Conservation (phyloP, 2,888 invertebrate species). For the Girardia tigrina region DNA sequence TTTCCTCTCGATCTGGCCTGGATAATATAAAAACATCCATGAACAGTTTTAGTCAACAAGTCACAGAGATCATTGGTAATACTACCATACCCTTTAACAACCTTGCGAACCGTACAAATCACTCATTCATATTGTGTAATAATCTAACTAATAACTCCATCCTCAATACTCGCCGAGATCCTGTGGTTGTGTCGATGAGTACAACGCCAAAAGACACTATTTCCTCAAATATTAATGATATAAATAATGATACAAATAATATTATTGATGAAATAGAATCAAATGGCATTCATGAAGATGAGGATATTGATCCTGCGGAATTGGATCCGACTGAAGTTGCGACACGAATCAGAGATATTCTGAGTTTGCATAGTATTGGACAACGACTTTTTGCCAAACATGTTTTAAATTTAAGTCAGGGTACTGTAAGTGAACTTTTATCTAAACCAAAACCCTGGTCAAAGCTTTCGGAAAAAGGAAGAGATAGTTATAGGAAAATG, state of each 20-base stretch:
- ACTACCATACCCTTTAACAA: not conserved
- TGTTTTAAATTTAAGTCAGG: slow-evolving; percentile 80
- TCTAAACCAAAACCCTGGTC: slow-evolving; percentile 99
- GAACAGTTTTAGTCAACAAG: slow-evolving; percentile 1
- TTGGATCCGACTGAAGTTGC: slow-evolving; percentile 84
- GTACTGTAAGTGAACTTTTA: slow-evolving; percentile 88
- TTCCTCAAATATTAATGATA: not conserved
- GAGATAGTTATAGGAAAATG: slow-evolving; percentile 98
- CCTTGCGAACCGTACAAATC: not conserved
- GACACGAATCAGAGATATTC: slow-evolving; percentile 73
- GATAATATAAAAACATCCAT: not conserved
- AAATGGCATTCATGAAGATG: not conserved
- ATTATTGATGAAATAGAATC: not conserved
- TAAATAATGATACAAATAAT: not conserved
- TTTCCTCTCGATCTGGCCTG: not conserved
- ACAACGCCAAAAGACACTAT: not conserved
- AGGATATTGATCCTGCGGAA: slow-evolving; percentile 15
- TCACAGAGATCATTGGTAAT: slow-evolving; percentile 12
- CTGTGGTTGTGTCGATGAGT: not conserved
- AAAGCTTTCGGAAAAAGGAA: slow-evolving; percentile 93
- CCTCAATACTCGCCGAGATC: not conserved
- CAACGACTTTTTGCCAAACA: slow-evolving; percentile 96
- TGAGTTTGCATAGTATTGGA: slow-evolving; percentile 92
- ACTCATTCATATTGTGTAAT: not conserved
- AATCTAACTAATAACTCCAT: not conserved